Evolutionary conservation across 2,113 vertebrate genomes (phyloP).

Genomic region (Pangasianodon gigas): DNA sequence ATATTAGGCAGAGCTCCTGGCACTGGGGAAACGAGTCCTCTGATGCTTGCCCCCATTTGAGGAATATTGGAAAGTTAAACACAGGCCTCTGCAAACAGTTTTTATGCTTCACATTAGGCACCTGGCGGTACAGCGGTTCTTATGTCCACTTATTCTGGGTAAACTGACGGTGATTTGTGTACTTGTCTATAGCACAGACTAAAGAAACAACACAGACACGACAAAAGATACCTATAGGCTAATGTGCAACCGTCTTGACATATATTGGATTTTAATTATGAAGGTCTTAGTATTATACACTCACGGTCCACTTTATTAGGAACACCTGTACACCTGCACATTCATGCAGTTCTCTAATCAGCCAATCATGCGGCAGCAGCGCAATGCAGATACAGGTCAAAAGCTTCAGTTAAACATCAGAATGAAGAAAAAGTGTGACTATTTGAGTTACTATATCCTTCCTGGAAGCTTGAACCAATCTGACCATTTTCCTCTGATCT

Average conservation of each 20-base stretch:
- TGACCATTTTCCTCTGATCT: too few species aligned
- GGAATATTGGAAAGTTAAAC: constrained; percentile 26
- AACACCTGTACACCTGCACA: too few species aligned
- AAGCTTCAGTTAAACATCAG: too few species aligned
- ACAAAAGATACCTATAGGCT: background rate
- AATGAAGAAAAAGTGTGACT: too few species aligned
- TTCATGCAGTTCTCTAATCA: too few species aligned
- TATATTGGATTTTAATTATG: background rate
- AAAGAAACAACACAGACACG: background rate
- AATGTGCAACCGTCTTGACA: background rate
- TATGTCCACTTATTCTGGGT: background rate
- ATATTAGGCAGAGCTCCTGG: constrained; percentile 45
- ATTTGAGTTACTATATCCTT: too few species aligned
- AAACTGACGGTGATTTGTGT: background rate
- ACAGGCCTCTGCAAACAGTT: background rate
- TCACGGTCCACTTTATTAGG: too few species aligned
- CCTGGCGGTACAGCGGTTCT: background rate
- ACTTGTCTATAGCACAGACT: background rate
- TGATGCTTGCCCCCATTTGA: background rate
- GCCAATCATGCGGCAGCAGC: too few species aligned
- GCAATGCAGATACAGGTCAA: too few species aligned
- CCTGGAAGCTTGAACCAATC: too few species aligned
- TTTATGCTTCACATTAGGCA: constrained; percentile 11
- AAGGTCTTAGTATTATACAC: background rate
- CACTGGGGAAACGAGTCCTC: constrained; percentile 43